phyloP scores from a whole-genome alignment of 2,888 invertebrate species.

The Phengaris arion region DNA sequence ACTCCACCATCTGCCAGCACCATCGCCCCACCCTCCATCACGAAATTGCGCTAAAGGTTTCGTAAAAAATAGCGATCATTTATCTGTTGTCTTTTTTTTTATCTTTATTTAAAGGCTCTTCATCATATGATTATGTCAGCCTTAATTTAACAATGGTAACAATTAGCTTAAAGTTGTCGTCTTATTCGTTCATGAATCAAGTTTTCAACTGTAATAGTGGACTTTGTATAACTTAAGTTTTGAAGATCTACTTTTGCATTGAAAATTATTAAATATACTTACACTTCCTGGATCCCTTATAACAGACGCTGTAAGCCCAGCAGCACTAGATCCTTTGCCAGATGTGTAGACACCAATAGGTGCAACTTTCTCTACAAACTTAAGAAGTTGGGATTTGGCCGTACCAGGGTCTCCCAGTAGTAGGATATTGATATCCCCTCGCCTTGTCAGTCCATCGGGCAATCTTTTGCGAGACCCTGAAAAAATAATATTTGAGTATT shows the following conservation, averaged over 20 bases:
- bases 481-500: not conserved
- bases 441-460: constrained; percentile 96
- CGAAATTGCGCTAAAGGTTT: constrained; percentile 88
- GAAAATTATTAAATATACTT: constrained; percentile 49
- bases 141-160: no score
- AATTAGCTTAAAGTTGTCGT: no score
- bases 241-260: not conserved
- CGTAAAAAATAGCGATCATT: not conserved
- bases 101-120: no score
- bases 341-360: constrained; percentile 98
- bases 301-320: constrained; percentile 98
- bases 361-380: constrained; percentile 96
- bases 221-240: not conserved
- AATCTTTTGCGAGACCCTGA: constrained; percentile 87
- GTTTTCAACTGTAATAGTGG: no score
- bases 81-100: no score
- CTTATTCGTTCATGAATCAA: no score
- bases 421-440: constrained; percentile 98
- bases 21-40: constrained; percentile 99
- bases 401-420: constrained; percentile 99
- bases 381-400: constrained; percentile 98
- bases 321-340: constrained; percentile 99
- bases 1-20: constrained; percentile 99
- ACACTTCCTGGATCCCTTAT: constrained; percentile 95
- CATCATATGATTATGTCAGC: no score